Percentiles rank a stretch among this genome's conserved stretches.
Evolutionary conservation across 2,113 vertebrate genomes (phyloP).

Genomic region (Sterna hirundo): DNA sequence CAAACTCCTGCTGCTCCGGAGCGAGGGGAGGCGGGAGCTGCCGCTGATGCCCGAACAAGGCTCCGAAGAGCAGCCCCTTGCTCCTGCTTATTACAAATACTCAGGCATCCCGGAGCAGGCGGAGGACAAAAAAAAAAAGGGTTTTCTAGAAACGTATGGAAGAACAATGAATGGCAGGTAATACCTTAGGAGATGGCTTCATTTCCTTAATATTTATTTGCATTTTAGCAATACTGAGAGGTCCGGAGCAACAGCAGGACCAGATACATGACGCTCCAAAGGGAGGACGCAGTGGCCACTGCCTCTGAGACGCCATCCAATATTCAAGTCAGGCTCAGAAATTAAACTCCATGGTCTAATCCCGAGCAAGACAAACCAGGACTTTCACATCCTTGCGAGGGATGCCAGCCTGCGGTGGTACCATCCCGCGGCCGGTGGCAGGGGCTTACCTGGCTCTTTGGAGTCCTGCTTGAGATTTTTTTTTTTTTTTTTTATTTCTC

Average conservation of each 20-base stretch:
- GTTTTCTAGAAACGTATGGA: neutral
- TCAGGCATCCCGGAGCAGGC: neutral
- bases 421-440: neutral
- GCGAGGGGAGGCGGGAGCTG: neutral
- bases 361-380: neutral
- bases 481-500: neutral
- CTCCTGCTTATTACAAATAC: neutral
- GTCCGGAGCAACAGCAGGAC: neutral
- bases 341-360: neutral
- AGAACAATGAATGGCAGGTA: neutral
- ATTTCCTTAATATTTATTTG: neutral
- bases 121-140: neutral
- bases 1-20: neutral
- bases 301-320: neutral
- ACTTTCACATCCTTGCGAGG: neutral
- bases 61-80: neutral
- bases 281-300: neutral
- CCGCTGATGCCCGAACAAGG: neutral
- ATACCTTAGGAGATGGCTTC: neutral
- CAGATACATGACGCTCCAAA: rapidly evolving
- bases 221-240: neutral
- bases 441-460: neutral
- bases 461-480: neutral
- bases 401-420: neutral
- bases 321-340: neutral